Evolutionary conservation across 2,888 invertebrate genomes (phyloP).

Genomic region (Dicyrtomina minuta): DNA sequence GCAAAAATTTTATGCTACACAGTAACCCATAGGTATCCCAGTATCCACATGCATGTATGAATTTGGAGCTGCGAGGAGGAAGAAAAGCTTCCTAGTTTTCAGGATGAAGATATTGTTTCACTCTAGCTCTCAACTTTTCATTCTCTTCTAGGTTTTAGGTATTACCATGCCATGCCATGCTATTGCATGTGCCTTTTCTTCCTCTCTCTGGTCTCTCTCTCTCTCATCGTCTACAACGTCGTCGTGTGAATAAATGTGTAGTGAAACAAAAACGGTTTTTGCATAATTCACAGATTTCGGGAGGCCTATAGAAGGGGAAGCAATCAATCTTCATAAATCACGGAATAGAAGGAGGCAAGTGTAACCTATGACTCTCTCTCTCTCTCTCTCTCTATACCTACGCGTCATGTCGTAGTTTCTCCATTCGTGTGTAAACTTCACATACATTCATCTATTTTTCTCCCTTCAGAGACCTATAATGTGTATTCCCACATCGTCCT

Average conservation of each 20-base stretch:
- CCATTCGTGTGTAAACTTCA: slow-evolving; percentile 16
- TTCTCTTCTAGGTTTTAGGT: not conserved
- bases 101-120: slow-evolving; percentile 23
- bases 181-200: not conserved
- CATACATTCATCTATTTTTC: not conserved
- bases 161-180: not conserved
- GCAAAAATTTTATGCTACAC: not conserved
- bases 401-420: slow-evolving; percentile 6
- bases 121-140: not conserved
- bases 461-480: not conserved
- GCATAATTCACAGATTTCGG: slow-evolving; percentile 54
- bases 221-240: not conserved
- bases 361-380: slow-evolving; percentile 21
- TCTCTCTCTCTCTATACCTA: slow-evolving; percentile 16
- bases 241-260: slow-evolving; percentile 33
- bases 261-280: slow-evolving; percentile 53
- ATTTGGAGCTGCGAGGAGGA: too few species aligned
- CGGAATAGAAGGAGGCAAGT: slow-evolving; percentile 33
- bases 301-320: slow-evolving; percentile 47
- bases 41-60: not conserved
- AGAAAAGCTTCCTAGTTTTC: not conserved
- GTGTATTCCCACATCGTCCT: too few species aligned
- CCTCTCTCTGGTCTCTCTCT: not conserved
- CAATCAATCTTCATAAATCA: slow-evolving; percentile 54
- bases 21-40: not conserved